Percentiles rank a stretch among this genome's conserved stretches.
Evolutionary conservation across 2,888 invertebrate genomes (phyloP).

Genomic region (Apocheima hispidaria): DNA sequence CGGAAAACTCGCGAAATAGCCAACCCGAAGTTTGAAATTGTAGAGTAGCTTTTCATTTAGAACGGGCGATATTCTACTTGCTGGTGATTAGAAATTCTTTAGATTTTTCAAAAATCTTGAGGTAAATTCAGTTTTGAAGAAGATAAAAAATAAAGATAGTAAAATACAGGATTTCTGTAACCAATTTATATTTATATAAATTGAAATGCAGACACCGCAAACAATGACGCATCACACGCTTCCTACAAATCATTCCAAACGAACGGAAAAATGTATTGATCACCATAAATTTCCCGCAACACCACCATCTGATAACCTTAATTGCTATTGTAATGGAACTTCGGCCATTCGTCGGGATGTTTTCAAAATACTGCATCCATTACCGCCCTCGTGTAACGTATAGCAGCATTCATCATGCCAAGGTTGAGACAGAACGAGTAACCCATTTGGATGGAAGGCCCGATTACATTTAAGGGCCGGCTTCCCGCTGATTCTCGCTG

Average conservation of each 20-base stretch:
- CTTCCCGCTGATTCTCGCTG: too few species aligned
- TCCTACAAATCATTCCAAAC: conserved; percentile 37
- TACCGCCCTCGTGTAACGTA: conserved; percentile 45
- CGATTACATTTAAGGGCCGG: too few species aligned
- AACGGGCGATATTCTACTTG: conserved; percentile 8
- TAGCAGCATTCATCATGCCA: conserved; percentile 47
- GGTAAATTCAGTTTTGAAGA: too few species aligned
- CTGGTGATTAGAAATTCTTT: conserved; percentile 4
- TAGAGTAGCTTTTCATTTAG: conserved; percentile 32
- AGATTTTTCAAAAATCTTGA: not conserved
- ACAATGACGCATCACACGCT: conserved; percentile 24
- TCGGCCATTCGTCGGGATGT: conserved; percentile 49
- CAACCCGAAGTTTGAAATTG: conserved; percentile 26
- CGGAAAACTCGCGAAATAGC: conserved; percentile 29
- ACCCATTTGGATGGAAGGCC: not conserved
- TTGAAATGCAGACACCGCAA: conserved; percentile 10
- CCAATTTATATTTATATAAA: too few species aligned
- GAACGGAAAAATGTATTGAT: conserved; percentile 42
- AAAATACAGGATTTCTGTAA: too few species aligned
- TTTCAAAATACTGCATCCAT: conserved; percentile 52
- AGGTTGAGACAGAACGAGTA: conserved; percentile 30
- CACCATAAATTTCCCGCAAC: conserved; percentile 38
- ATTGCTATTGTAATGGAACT: conserved; percentile 50
- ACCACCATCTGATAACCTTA: conserved; percentile 44
- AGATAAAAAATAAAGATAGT: too few species aligned